Evolutionary conservation across 1,140 invertebrate genomes (phyloP), one percentile per base, ranked within the genome.

Genomic region (Lordiphosa stackelbergi): DNA sequence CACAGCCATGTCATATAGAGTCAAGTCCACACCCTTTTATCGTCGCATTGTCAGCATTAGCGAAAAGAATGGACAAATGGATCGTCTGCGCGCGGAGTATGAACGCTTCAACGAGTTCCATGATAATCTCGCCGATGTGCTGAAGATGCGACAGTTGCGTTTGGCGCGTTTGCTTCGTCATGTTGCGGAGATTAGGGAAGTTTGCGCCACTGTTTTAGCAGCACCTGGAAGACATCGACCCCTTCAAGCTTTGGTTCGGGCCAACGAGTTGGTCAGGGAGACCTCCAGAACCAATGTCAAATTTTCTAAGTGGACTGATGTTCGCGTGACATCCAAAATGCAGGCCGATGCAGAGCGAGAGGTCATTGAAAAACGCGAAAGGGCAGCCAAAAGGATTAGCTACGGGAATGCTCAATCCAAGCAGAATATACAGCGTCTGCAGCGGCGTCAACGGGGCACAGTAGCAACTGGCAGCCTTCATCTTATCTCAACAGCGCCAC

Each of bases 101-200:
- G 84, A 86, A 6, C 65, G 84, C 11, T 75, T 86, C 9, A 69
- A 81, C 35, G 74, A 77, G 47, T 86, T 85, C 46, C 1, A 16
- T 16, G 81, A 86, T 10, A 78, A 86, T 43, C 78, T 56, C 42
- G 77, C 78, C 19, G 84, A 85, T 10, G 84, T 84, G 52, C 60
- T 71, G 9, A 84, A 84, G 51, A 86, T 86, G 84, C 84, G 84
- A 0, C 69, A 86, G 48, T 66, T 86, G 54, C 79, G 84, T 0
- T 36, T 86, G 12, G 84, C 77, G 64, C 74, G 84, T 1, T 45
- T 86, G 4, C 81, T 84, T 16, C 66, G 72, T 3, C 69, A 86
- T 28, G 86, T 86, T 11, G 84, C 85, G 40, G 84, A 86, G 6
- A 81, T 86, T 1, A 86, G 77, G 34, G 73, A 13, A 5, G 37